These are phyloP conservation scores for Myotis brandtii DNA, from an alignment of 2,113 vertebrate species.

Conservation along the genomic window DNA sequence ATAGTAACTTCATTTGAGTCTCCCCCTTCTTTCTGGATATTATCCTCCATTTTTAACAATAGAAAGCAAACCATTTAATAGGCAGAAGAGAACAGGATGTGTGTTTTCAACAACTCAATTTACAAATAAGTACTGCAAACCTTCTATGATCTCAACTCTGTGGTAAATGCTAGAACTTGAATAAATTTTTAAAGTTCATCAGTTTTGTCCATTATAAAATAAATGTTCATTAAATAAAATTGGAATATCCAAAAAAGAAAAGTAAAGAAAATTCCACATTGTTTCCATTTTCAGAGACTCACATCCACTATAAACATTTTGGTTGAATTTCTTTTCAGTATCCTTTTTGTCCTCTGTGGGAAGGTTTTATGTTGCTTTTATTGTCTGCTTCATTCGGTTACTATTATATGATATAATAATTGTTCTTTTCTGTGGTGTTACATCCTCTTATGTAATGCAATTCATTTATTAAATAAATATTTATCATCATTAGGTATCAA, in stretches of 20 bases:
- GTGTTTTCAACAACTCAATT: not conserved
- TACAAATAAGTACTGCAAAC: not conserved
- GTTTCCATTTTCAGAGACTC: not conserved
- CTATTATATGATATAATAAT: not conserved
- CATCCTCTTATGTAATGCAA: not conserved
- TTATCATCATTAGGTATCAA: not conserved
- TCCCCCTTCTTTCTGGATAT: not conserved
- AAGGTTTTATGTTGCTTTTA: not conserved
- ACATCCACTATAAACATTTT: not conserved
- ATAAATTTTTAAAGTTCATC: not conserved
- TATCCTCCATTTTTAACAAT: not conserved
- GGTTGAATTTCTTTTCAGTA: not conserved
- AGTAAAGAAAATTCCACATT: not conserved
- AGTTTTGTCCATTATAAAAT: constrained; percentile 5
- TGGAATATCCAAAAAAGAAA: not conserved
- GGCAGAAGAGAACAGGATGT: not conserved
- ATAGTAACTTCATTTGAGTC: not conserved
- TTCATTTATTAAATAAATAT: constrained; percentile 16
- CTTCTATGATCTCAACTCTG: not conserved
- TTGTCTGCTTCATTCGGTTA: not conserved
- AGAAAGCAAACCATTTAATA: not conserved
- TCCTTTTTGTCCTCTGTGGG: not conserved
- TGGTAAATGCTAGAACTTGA: no score
- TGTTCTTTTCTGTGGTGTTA: not conserved
- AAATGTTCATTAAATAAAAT: not conserved